Percentiles rank a stretch among this genome's conserved stretches.
phyloP scores from a whole-genome alignment of 2,888 invertebrate species.

The Eupithecia vulgata region DNA sequence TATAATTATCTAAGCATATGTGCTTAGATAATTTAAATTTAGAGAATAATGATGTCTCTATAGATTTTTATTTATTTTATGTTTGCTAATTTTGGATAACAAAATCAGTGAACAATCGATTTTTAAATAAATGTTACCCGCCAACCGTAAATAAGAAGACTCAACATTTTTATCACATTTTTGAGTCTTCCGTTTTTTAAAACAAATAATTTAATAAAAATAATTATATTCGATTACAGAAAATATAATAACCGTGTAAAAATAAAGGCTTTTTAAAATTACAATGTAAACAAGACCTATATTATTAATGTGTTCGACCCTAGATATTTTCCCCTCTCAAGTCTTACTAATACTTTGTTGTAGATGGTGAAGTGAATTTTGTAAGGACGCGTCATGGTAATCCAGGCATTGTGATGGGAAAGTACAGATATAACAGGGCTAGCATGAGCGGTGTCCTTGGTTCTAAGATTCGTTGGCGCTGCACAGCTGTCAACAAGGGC shows the following conservation, averaged over 20 bases:
- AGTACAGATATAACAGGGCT: constrained; percentile 53
- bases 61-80: not conserved
- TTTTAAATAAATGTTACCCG: not conserved
- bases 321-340: no score
- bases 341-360: constrained; percentile 14
- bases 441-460: not conserved
- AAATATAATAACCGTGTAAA: no score
- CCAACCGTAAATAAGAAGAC: no score
- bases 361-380: constrained; percentile 38
- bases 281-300: no score
- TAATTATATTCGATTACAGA: no score
- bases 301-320: no score
- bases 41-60: not conserved
- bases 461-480: not conserved
- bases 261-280: no score
- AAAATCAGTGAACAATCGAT: not conserved
- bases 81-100: not conserved
- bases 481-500: not conserved
- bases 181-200: no score
- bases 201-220: no score
- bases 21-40: not conserved
- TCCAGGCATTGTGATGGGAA: constrained; percentile 42
- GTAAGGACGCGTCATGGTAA: constrained; percentile 65
- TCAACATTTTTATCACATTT: no score
- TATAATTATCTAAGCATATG: no score